phyloP scores from a whole-genome alignment of 2,113 vertebrate genomes.

The Mustela lutreola region DNA sequence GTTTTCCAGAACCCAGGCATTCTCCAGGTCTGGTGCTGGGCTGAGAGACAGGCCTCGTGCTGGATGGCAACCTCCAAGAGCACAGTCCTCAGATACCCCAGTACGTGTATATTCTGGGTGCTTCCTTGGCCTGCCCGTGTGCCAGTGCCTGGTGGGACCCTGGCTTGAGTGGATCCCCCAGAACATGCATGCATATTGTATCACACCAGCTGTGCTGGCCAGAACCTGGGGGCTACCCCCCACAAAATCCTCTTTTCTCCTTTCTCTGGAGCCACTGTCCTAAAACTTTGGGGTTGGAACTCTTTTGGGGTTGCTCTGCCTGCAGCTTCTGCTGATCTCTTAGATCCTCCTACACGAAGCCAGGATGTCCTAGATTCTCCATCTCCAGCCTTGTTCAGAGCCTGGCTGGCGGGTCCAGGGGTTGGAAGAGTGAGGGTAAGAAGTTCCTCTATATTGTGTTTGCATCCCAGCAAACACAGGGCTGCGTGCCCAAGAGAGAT shows the following conservation, averaged over 20 bases:
- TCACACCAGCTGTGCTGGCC: neutral
- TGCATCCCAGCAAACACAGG: slow-evolving; percentile 57
- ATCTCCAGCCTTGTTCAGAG: slow-evolving; percentile 34
- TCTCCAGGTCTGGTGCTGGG: slow-evolving; percentile 40
- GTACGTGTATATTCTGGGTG: neutral
- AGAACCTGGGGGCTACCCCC: neutral
- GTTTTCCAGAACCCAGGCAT: neutral
- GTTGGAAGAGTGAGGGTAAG: neutral
- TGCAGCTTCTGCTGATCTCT: slow-evolving; percentile 40
- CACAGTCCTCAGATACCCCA: slow-evolving; percentile 49
- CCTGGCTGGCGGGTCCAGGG: slow-evolving; percentile 43
- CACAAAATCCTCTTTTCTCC: neutral
- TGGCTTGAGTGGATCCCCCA: neutral
- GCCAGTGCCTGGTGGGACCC: slow-evolving; percentile 32
- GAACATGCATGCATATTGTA: neutral
- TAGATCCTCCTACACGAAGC: slow-evolving; percentile 31
- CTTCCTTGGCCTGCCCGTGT: slow-evolving; percentile 37
- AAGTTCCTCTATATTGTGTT: slow-evolving; percentile 56
- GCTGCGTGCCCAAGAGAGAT: slow-evolving; percentile 35
- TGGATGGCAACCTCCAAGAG: neutral
- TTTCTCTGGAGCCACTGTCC: slow-evolving; percentile 60
- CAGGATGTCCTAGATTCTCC: slow-evolving; percentile 56
- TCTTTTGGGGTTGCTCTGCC: neutral
- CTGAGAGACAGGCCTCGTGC: neutral
- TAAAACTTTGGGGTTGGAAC: neutral